Evolutionary conservation across 2,797 vertebrate genomes (phyloP), one percentile per base, ranked within the genome.

Genomic region (Manis javanica): DNA sequence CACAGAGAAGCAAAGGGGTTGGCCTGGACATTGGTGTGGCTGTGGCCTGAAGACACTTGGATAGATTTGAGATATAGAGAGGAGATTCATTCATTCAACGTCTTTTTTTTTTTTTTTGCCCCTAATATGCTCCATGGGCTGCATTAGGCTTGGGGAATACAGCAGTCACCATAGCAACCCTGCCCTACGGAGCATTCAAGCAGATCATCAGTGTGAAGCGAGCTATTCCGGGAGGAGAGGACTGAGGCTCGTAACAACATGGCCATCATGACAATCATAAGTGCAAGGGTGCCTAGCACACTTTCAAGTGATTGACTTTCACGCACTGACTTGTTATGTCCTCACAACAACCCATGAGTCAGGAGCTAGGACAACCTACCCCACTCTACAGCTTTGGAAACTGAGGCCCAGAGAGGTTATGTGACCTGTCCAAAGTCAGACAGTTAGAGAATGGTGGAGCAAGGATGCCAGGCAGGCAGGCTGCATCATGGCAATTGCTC

Each of bases 211-310:
- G 26, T 23, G 34, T 1, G 31, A 74, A n/a, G 29, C 8, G 2
- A 87, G 37, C 42, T 5, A 42, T 51, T 74, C 26, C 77, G 10
- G 37, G 53, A 66, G 79, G 74, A 51, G 34, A 49, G 26, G 26
- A 37, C 42, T 0, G 0, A 34, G 55, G 79, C 57, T 51, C 0
- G 0, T 31, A 59, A 31, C 4, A 11, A 39, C 0, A 3, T 29
- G 34, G 11, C 31, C 55, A 2, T 19, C 16, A 5, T 4, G 14
- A 14, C 64, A 4, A 1, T 57, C 39, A 2, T 23, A 37, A 46
- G 46, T 77, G 24, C 18, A 29, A 31, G 49, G 42, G 34, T 14
- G 31, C 59, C 29, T n/a, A 23, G 9, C 78, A 6, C 3, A 34
- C 24, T 68, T 71, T 39, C 3, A 3, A 57, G 4, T 26, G 46